phyloP scores from a whole-genome alignment of 2,888 invertebrate genomes.

The Colletes collaris region DNA sequence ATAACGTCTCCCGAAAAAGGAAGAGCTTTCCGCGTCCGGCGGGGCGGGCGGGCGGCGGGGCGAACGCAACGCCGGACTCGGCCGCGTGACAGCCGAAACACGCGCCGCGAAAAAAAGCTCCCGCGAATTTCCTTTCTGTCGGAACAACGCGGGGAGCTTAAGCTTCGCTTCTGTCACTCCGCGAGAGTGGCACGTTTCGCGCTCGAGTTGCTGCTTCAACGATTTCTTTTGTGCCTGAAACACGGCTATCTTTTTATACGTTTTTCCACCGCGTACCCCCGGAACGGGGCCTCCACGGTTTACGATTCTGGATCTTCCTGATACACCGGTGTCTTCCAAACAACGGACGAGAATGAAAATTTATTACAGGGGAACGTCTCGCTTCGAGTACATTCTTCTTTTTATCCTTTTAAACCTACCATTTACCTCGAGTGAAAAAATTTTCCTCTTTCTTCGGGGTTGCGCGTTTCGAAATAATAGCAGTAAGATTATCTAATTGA shows the following conservation, averaged over 20 bases:
- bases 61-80: background rate
- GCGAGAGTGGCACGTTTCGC: slow-evolving; percentile 30
- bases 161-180: slow-evolving; percentile 27
- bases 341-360: too few relatives aligned
- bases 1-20: slow-evolving; percentile 49
- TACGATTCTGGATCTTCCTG: background rate
- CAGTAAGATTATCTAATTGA: too few relatives aligned
- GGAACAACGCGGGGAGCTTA: slow-evolving; percentile 12
- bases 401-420: too few relatives aligned
- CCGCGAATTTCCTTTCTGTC: slow-evolving; percentile 28
- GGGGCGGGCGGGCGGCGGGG: slow-evolving; percentile 4
- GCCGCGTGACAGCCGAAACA: slow-evolving; percentile 34
- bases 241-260: slow-evolving; percentile 2
- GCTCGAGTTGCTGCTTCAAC: slow-evolving; percentile 20
- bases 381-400: too few relatives aligned
- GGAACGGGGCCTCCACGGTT: slow-evolving; percentile 9
- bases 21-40: slow-evolving; percentile 18
- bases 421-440: too few relatives aligned
- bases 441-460: too few relatives aligned
- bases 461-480: too few relatives aligned
- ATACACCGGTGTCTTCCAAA: too few relatives aligned
- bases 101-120: slow-evolving; percentile 15
- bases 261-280: background rate
- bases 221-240: slow-evolving; percentile 11
- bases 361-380: too few relatives aligned